A percentile compares a stretch with the other conserved stretches of the same genome.
phyloP scores from a whole-genome alignment of 2,797 vertebrate species.

The Melanotaenia nigrans region DNA sequence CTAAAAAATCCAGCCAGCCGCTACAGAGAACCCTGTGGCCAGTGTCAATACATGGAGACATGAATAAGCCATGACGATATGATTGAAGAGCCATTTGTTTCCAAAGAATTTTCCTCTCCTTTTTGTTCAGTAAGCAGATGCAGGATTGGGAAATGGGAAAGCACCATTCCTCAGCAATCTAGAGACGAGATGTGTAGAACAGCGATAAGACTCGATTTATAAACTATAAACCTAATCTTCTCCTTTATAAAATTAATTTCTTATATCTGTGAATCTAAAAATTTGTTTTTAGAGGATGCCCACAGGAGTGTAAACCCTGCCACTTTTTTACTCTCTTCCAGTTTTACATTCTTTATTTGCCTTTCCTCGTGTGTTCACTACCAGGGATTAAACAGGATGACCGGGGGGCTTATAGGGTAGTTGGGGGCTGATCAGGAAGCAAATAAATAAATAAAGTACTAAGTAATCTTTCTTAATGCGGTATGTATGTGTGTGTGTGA shows the following conservation, averaged over 20 bases:
- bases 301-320: constrained; percentile 23
- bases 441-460: constrained; percentile 78
- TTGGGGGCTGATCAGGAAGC: constrained; percentile 54
- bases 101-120: not conserved
- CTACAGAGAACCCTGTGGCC: constrained; percentile 54
- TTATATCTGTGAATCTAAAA: constrained; percentile 15
- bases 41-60: constrained; percentile 70
- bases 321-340: constrained; percentile 18
- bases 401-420: constrained; percentile 28
- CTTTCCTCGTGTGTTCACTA: constrained; percentile 42
- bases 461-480: constrained; percentile 79
- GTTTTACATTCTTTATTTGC: constrained; percentile 27
- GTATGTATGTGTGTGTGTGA: constrained; percentile 46
- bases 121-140: constrained; percentile 8
- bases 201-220: not conserved
- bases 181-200: not conserved
- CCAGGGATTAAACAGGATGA: constrained; percentile 74
- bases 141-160: not conserved
- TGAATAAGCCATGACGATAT: constrained; percentile 53
- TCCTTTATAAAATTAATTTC: not conserved
- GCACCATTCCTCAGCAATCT: not conserved
- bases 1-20: constrained; percentile 48
- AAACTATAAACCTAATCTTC: not conserved
- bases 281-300: constrained; percentile 25
- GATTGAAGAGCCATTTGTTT: constrained; percentile 48